Evolutionary conservation across 2,888 invertebrate genomes (phyloP), one percentile per base, ranked within the genome.

Genomic region (Andrena bucephala): DNA sequence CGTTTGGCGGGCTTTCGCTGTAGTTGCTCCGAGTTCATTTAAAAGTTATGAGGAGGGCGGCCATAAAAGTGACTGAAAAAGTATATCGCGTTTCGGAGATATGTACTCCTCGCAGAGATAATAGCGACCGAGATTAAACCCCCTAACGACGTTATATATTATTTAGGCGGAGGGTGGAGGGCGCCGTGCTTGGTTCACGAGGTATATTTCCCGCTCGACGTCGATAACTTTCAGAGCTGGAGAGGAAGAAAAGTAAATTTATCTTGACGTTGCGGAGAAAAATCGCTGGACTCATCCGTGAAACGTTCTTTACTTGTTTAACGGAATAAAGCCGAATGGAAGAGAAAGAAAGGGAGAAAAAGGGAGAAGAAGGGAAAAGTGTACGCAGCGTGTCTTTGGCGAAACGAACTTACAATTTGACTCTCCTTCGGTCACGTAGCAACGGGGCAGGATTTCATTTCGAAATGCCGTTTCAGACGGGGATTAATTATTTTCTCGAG

Each of bases 401-500:
- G 29, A 33, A 31, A 67, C 48, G 73, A 73, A 57, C 31, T 68
- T 66, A 42, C 42, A 42, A 42, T 16, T 0, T 2, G 54, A 62
- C 16, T 33, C 63, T n/a, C 29, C 52, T 33, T 42, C 16, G 29
- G 7, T 7, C 27, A 8, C 33, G 7, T 27, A 31, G 62, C 27
- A 63, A 65, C 27, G 20, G 50, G 54, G 10, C 20, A 2, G 52
- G 54, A 65, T 31, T 70, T 70, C 69, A 36, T 62, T 62, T 29
- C 24, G 20, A 33, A 31, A 59, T 59, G 33, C 76, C 69, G 50
- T 52, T 59, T 10, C 50, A 48, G 54, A 50, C 10, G 68, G 54
- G 70, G 69, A 85, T 72, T 70, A 82, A 85, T 85, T 83, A 83
- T 72, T 78, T 83, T n/a, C 60, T 24, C 52, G 50, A 48, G 70